Evolutionary conservation across 1,140 invertebrate species (phyloP), one percentile per base, ranked within the genome.

Genomic region (Pissodes strobi): DNA sequence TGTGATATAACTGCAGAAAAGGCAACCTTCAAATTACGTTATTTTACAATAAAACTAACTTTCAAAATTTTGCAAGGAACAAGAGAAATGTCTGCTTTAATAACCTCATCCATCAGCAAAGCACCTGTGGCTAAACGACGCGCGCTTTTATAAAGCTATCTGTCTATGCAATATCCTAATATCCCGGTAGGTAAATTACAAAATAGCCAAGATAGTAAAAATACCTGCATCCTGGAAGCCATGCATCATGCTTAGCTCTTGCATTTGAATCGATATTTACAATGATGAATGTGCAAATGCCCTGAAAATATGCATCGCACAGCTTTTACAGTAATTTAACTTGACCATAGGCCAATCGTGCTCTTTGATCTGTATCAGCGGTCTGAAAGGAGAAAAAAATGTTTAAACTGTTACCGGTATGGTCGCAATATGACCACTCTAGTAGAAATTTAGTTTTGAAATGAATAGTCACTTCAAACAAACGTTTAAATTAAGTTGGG

Each of bases 331-430:
- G 55, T 57, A 57, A 57, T 57, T 57, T 57, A 57, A 57, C 17
- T 57, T 45, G 55, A 57, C 55, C 43, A 57, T 45, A 57, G 55
- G 55, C 55, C 55, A 57, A 38, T 45, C 55, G 55, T 57, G 55
- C 39, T 46, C 39, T 34, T 39, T 57, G 55, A 57, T 57, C 55
- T 43, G 38, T 57, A 57, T 57, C 55, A 43, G 43, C 39, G 22
- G 19, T 57, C 37, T 10, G 18, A 34, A 19, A 43, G 55, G 15
- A 43, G 21, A 30, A 57, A 57, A 41, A 57, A 57, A 27, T 5
- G 9, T 27, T 27, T 5, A 27, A 27, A 27, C 3, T 27, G 25
- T 27, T 27, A 27, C 25, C 25, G 25, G 25, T 27, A 27, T 27
- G 25, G 25, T 27, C 25, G 25, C 9, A 27, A 27, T 27, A 27